Evolutionary conservation across 2,113 vertebrate species (phyloP).

Genomic region (Toxostoma redivivum): DNA sequence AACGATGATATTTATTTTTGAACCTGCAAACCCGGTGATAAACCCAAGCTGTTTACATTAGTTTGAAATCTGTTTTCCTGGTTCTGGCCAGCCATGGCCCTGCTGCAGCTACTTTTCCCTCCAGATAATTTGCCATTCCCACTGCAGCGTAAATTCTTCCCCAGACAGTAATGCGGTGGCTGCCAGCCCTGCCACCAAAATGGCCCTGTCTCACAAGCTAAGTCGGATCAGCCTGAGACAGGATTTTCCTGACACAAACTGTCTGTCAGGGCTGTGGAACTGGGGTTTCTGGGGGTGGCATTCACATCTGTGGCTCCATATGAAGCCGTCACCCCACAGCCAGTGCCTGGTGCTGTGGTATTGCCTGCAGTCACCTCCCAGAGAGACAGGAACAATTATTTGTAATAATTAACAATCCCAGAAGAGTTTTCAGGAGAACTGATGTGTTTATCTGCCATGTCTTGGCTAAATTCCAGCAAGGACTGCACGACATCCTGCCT

Average conservation of each 20-base stretch:
- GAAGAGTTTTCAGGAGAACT: neutral
- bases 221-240: slow-evolving; percentile 62
- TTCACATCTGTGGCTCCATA: neutral
- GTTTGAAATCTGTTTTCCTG: slow-evolving; percentile 65
- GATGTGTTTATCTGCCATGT: slow-evolving; percentile 20
- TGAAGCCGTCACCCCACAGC: neutral
- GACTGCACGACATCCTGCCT: neutral
- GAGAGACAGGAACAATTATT: neutral
- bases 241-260: slow-evolving; percentile 58
- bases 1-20: slow-evolving; percentile 54
- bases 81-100: slow-evolving; percentile 27
- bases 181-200: slow-evolving; percentile 60
- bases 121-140: slow-evolving; percentile 55
- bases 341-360: fast-evolving
- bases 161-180: slow-evolving; percentile 58
- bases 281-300: neutral
- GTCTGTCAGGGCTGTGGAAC: slow-evolving; percentile 28
- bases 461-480: slow-evolving; percentile 26
- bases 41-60: slow-evolving; percentile 65
- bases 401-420: slow-evolving; percentile 29
- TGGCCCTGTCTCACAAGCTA: slow-evolving; percentile 52
- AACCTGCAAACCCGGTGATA: slow-evolving; percentile 58
- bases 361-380: neutral
- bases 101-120: slow-evolving; percentile 54
- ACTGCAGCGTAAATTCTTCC: slow-evolving; percentile 35